Evolutionary conservation across 2,888 invertebrate species (phyloP), one percentile per base, ranked within the genome.

Genomic region (Periphyllus acericola): DNA sequence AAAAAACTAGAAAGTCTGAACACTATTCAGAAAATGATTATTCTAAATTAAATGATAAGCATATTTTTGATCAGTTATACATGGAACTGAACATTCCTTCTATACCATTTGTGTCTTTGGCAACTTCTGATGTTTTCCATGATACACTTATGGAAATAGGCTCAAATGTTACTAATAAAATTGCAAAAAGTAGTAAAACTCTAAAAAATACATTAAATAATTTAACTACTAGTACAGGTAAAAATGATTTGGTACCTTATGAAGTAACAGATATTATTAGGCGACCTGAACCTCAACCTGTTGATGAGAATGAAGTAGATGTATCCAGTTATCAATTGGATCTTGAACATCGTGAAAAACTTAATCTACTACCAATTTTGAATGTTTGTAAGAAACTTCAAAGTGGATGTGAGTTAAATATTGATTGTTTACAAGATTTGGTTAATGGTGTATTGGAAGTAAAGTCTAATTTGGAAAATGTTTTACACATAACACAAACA

Each of bases 111-210:
- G 88, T 90, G 76, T 89, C 90, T 34, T 84, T 90, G 8, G 88
- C 90, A 74, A 90, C 90, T 36, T 90, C 90, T 36, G 90, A 90
- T 80, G 89, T 90, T 21, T 90, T 90, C 76, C 90, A 90, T 25
- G 93, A 93, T 90, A 92, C 93, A 19, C 91, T 93, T 8, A 93
- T 93, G 91, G 93, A 93, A 80, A 90, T 93, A 17, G 92, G 93
- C 79, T 90, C 92, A 1, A 92, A 92, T 40, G 92, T 94, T n/a
- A 92, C 93, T 0, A 93, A 92, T 88, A 94, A 93, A 91, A 90
- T 94, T 11, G 93, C 91, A 90, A 92, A 92, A 14, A 92, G 93
- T 89, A 93, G 93, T 89, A 93, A 93, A 90, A 92, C 92, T 55
- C 91, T 94, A 52, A 93, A 92, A 91, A 93, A 93, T 90, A 93